Conservation (phyloP, 2,113 vertebrate species). For the Oncorhynchus keta region DNA sequence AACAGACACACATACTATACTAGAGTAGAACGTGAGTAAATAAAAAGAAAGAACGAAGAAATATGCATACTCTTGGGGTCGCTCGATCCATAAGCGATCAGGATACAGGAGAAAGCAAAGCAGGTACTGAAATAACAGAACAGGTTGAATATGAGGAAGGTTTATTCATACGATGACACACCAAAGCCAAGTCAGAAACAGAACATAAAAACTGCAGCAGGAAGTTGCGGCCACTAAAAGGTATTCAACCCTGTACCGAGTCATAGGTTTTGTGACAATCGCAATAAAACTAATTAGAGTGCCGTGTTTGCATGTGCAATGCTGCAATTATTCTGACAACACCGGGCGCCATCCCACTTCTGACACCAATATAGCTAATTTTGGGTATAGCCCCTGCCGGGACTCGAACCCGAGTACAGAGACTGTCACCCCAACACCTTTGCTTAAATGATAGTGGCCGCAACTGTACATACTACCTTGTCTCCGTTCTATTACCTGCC, state of each 20-base stretch:
- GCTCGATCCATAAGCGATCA: conserved; percentile 92
- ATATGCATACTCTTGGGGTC: conserved; percentile 84
- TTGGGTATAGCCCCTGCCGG: too few species aligned
- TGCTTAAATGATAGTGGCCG: too few species aligned
- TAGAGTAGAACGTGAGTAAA: background rate
- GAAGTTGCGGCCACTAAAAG: too few species aligned
- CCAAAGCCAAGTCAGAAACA: background rate
- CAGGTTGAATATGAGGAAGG: background rate
- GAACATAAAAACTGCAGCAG: background rate
- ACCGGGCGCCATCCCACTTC: too few species aligned
- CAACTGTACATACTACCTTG: background rate
- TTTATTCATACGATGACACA: background rate
- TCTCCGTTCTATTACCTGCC: conserved; percentile 81
- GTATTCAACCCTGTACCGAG: too few species aligned
- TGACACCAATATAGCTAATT: too few species aligned
- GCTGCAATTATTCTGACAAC: too few species aligned
- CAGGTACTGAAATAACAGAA: conserved; percentile 78
- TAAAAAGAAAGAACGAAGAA: conserved; percentile 8
- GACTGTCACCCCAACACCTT: too few species aligned
- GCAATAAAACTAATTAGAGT: too few species aligned
- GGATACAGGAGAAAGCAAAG: conserved; percentile 90
- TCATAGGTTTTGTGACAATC: too few species aligned
- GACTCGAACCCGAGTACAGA: too few species aligned
- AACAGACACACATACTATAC: background rate
- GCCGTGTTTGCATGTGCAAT: too few species aligned